A percentile compares a stretch with the other conserved stretches of the same genome.
Conservation (phyloP, 2,797 vertebrate genomes). For the Podarcis siculus region DNA sequence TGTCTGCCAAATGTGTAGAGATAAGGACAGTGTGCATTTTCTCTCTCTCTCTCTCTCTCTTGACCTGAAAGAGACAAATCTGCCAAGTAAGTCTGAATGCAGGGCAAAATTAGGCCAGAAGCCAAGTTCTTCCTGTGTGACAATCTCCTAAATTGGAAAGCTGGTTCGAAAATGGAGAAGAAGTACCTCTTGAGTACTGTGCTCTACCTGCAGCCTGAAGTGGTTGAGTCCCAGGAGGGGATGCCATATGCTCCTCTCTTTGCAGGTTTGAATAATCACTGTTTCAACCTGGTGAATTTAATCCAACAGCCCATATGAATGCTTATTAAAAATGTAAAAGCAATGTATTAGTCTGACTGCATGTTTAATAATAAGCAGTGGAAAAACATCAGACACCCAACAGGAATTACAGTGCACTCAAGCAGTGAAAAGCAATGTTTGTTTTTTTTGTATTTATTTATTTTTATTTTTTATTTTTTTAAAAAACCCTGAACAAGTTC, state of each 20-base stretch:
- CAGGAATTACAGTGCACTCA: not conserved
- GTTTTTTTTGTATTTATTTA: too few relatives aligned
- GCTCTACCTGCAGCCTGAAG: not conserved
- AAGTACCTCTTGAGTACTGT: not conserved
- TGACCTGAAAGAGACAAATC: not conserved
- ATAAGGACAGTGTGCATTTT: conserved; percentile 12
- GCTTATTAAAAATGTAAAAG: not conserved
- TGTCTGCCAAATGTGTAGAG: conserved; percentile 14
- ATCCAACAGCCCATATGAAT: not conserved
- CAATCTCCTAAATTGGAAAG: not conserved
- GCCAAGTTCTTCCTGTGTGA: not conserved
- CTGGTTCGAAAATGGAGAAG: not conserved
- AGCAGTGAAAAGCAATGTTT: too few relatives aligned
- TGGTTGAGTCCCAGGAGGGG: not conserved
- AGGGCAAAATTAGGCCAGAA: not conserved
- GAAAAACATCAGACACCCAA: not conserved
- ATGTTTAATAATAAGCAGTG: conserved; percentile 19
- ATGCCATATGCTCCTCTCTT: not conserved
- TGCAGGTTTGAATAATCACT: not conserved
- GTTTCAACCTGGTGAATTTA: not conserved
- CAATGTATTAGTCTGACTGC: not conserved
- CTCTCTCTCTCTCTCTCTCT: not conserved
- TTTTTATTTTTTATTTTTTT: not conserved
- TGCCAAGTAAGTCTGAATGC: conserved; percentile 7
- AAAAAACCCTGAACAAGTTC: not conserved